Evolutionary conservation across 2,888 invertebrate genomes (phyloP).

Genomic region (Emmelina monodactyla): DNA sequence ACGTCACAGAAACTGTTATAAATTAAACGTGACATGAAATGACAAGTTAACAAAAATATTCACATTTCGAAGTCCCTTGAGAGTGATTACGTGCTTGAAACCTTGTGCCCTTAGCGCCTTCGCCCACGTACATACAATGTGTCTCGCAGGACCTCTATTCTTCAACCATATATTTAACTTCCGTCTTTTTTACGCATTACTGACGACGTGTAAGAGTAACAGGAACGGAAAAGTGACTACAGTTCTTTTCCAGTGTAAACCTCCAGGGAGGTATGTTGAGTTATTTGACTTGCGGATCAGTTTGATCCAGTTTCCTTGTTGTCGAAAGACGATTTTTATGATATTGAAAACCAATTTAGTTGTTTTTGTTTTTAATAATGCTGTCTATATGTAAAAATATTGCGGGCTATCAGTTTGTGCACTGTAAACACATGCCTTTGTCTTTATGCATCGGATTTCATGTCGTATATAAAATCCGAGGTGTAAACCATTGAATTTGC

Average conservation of each 20-base stretch:
- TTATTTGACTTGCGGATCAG: background rate
- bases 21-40: no score
- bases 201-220: background rate
- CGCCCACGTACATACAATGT: background rate
- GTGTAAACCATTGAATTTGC: slow-evolving; percentile 25
- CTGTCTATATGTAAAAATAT: no score
- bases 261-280: background rate
- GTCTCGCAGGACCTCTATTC: background rate
- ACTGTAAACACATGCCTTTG: no score
- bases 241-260: background rate
- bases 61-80: slow-evolving; percentile 29
- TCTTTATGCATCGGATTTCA: no score
- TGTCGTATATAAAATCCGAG: no score
- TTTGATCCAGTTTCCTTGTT: no score
- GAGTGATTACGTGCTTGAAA: slow-evolving; percentile 38
- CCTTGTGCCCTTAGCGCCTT: slow-evolving; percentile 23
- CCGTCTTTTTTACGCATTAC: background rate
- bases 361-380: no score
- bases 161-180: background rate
- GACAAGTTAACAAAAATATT: slow-evolving; percentile 32
- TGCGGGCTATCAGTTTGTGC: no score
- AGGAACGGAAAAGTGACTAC: background rate
- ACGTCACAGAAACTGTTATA: no score
- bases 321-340: no score
- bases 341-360: no score